These are phyloP conservation scores for Cheirogaleus major DNA, from an alignment of 2,797 vertebrate genomes.

Conservation along the genomic window DNA sequence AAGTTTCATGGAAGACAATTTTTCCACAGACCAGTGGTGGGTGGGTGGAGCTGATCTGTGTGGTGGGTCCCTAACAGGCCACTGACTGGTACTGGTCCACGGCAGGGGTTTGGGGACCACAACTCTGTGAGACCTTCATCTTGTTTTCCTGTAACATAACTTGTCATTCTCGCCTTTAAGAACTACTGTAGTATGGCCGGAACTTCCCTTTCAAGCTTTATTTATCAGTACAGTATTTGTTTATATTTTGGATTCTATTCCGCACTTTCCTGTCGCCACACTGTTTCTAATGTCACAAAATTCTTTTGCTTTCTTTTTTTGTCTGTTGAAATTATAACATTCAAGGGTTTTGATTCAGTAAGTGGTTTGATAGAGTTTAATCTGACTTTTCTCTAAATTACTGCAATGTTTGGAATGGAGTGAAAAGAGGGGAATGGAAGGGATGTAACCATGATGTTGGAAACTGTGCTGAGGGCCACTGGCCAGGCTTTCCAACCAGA, in stretches of 20 bases:
- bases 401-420: not conserved
- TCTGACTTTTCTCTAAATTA: not conserved
- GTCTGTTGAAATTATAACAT: not conserved
- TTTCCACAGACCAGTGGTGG: too few species aligned
- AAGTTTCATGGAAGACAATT: too few species aligned
- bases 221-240: not conserved
- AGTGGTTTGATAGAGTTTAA: not conserved
- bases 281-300: not conserved
- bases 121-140: not conserved
- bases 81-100: too few species aligned
- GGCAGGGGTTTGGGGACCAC: accelerated
- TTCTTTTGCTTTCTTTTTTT: not conserved
- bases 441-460: not conserved
- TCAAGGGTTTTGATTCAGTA: not conserved
- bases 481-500: not conserved
- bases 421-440: not conserved
- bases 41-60: too few species aligned
- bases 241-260: not conserved
- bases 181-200: not conserved
- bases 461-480: not conserved
- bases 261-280: not conserved
- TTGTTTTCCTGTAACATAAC: not conserved
- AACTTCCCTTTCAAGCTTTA: not conserved
- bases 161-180: not conserved
- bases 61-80: too few species aligned